Evolutionary conservation across 2,797 vertebrate genomes (phyloP).

Genomic region (Xenops minutus): DNA sequence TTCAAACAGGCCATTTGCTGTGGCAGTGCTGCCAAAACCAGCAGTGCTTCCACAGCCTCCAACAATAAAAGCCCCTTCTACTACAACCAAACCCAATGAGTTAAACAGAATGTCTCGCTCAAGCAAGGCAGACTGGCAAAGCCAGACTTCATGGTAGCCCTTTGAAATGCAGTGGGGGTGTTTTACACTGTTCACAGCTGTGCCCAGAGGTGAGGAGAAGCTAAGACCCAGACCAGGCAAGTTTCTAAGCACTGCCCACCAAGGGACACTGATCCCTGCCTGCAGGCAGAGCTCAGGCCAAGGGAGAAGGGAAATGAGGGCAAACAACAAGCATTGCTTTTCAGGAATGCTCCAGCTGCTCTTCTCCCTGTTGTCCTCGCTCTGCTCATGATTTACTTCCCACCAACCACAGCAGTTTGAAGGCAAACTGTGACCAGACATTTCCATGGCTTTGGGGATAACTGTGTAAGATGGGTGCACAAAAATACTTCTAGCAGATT

Average conservation of each 20-base stretch:
- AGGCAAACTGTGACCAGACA: rapidly evolving
- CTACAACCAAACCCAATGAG: background rate
- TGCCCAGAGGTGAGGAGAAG: rapidly evolving
- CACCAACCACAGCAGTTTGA: background rate
- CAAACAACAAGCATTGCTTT: rapidly evolving
- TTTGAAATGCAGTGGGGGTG: background rate
- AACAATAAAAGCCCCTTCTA: background rate
- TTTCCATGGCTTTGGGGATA: background rate
- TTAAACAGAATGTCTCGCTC: background rate
- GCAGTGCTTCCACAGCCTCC: background rate
- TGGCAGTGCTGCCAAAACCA: background rate
- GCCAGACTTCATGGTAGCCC: rapidly evolving
- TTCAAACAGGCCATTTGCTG: background rate
- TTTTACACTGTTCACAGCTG: background rate
- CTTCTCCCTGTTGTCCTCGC: rapidly evolving
- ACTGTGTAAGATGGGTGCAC: rapidly evolving
- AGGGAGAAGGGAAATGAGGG: background rate
- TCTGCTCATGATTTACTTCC: rapidly evolving
- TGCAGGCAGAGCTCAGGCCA: background rate
- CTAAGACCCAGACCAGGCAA: rapidly evolving
- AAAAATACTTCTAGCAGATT: background rate
- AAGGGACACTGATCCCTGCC: rapidly evolving
- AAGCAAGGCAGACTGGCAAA: background rate
- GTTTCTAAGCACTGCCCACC: rapidly evolving
- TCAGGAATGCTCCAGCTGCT: background rate